Evolutionary conservation across 2,888 invertebrate genomes (phyloP), one percentile per base, ranked within the genome.

Genomic region (Trichogramma evanescens): DNA sequence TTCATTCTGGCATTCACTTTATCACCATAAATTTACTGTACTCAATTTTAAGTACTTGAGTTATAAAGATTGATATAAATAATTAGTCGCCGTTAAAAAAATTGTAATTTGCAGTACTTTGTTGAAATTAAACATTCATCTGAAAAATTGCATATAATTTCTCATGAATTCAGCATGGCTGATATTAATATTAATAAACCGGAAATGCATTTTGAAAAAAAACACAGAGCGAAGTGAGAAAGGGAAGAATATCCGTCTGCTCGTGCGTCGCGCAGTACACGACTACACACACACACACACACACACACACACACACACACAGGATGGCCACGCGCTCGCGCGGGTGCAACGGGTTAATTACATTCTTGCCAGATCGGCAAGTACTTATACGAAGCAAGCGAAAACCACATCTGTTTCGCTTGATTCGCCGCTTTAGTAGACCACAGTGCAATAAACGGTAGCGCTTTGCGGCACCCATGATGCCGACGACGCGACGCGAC

Each of bases 391-490:
- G 69, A 70, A 69, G 65, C 66, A 71, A 73, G 71, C 71, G 71
- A 69, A 73, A 71, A 67, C 65, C 66, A 64, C 68, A 66, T 68
- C 68, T 52, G 51, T 6, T 13, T 41, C 43, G 9, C 69, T 71
- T 71, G 68, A 72, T 71, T 68, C 62, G 42, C 67, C 72, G 69
- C 69, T 71, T 72, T 70, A 70, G 66, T 69, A 71, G 68, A 74
- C 74, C 74, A 69, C 74, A 71, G 68, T 69, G 69, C 70, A 71
- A 69, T 70, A 72, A 72, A 72, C 72, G 71, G 72, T 69, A 71
- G 70, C 70, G 63, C 52, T 65, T 65, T 67, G 67, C 65, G 67
- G 69, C 64, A 63, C 48, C 62, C 56, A 51, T 53, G 50, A 61
- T 56, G 56, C 55, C 41, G 50, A 54, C 59, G 40, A 57, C 59